These are phyloP conservation scores for Drosophila mulleri DNA, from an alignment of 2,888 invertebrate species.

Conservation along the genomic window DNA sequence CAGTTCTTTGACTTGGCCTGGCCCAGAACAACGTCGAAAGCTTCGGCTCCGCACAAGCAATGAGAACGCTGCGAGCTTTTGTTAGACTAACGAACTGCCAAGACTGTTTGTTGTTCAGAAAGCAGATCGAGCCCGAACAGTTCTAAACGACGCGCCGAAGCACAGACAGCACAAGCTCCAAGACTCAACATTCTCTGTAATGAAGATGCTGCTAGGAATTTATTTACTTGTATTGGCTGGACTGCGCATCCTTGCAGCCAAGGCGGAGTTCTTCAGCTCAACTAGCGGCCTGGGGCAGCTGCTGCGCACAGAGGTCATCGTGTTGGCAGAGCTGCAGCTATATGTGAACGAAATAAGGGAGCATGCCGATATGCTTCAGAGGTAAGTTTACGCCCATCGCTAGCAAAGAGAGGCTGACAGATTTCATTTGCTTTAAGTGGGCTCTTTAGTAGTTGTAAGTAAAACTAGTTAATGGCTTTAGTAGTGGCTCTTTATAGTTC, in stretches of 20 bases:
- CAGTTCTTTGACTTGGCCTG: conserved; percentile 52
- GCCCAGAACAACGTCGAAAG: conserved; percentile 40
- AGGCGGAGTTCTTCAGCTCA: conserved; percentile 79
- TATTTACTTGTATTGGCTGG: conserved; percentile 11
- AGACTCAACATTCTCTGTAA: conserved; percentile 17
- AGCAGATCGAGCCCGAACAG: conserved; percentile 46
- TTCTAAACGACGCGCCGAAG: conserved; percentile 58
- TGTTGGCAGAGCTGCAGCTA: conserved; percentile 75
- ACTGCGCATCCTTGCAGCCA: conserved; percentile 31
- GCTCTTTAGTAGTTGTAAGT: neutral
- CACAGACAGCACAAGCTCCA: conserved; percentile 39
- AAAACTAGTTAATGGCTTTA: conserved; percentile 10
- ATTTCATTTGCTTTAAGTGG: neutral
- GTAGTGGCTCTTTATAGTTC: conserved; percentile 3
- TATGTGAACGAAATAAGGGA: conserved; percentile 75
- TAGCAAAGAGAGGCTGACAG: neutral
- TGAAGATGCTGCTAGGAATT: conserved; percentile 14
- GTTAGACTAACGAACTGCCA: conserved; percentile 27
- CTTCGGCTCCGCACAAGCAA: conserved; percentile 11
- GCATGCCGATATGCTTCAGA: conserved; percentile 74
- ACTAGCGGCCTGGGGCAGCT: conserved; percentile 77
- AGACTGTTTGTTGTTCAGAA: conserved; percentile 17
- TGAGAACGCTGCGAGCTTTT: conserved; percentile 48
- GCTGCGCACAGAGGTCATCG: conserved; percentile 73
- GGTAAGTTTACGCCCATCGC: conserved; percentile 48